Base-by-base conservation (phyloP, 2,797 vertebrate species). In the Rhabdomys pumilio region DNA sequence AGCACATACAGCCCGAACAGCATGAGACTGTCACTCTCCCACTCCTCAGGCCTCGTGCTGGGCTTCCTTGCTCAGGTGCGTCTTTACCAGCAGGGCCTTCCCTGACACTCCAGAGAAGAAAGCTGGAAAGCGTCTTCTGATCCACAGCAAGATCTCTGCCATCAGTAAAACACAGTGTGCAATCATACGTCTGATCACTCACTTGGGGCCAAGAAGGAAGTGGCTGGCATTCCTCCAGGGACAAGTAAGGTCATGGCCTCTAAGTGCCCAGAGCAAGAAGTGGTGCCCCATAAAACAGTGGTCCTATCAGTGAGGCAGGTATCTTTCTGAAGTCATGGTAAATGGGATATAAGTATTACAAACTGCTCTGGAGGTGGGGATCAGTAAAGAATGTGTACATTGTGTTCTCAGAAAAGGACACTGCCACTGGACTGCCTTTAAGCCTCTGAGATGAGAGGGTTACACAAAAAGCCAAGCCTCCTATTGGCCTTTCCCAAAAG, bases 141-240 rank as follows among this genome's bases (percentile, higher is more conserved):
- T 31, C 85, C 47, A 41, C 76, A 61, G 6, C n/a, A 80, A 55
- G 81, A 5, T 0, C 65, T 1, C 4, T 29, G 26, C 67, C 10
- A 15, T 0, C 5, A 2, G 5, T 0, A 14, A 11, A 1, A 55
- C 44, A 53, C 13, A 0, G 47, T 0, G 19, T 41, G 15, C 41
- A 13, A 3, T 26, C 29, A 11, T 63, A 69, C 2, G 19, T 34
- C 88, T 61, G 47, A 0, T 44, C 47, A 26, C 55, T 22, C 12
- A 9, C 59, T 41, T 19, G 13, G 65, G 31, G 55, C 10, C 20
- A 61, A 55, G 13, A 77, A 26, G 15, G 13, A 13, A 50, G 20
- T 1, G 4, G 41, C n/a, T 4, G 29, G 24, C 67, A 44, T 3
- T 4, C 5, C 41, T 57, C 50, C n/a, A 38, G 3, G 11, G 34